phyloP scores from a whole-genome alignment of 2,888 invertebrate species.

The Drosophila gaucha region DNA sequence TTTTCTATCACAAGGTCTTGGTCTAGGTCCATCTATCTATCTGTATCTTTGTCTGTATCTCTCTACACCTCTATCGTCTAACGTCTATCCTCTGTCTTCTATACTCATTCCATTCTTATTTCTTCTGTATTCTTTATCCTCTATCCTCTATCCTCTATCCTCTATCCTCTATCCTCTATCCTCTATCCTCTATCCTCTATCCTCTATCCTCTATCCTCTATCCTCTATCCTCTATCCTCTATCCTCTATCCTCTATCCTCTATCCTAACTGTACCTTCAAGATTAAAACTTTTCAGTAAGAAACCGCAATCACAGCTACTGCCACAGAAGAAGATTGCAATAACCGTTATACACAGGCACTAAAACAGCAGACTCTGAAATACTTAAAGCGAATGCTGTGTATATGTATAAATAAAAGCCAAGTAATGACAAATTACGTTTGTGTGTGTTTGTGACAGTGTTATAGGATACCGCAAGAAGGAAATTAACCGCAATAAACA shows the following conservation, averaged over 20 bases:
- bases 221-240: neutral
- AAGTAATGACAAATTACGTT: slow-evolving; percentile 5
- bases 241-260: neutral
- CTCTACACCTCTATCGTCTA: neutral
- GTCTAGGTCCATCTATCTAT: neutral
- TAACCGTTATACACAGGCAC: slow-evolving; percentile 13
- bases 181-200: neutral
- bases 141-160: no score
- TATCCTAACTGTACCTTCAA: neutral
- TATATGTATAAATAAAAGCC: slow-evolving; percentile 5
- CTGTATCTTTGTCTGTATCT: neutral
- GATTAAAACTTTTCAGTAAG: neutral
- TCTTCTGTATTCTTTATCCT: no score
- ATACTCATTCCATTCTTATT: no score
- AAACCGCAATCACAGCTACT: slow-evolving; percentile 4
- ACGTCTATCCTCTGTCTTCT: no score
- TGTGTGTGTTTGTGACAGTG: neutral
- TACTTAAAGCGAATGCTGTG: slow-evolving; percentile 4
- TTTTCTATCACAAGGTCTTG: neutral
- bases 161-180: no score
- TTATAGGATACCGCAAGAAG: slow-evolving; percentile 22
- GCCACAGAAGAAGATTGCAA: neutral
- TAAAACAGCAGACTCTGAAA: neutral
- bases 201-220: neutral
- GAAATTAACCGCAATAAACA: slow-evolving; percentile 19